Evolutionary conservation across 2,113 vertebrate genomes (phyloP).

Genomic region (Aegithalos caudatus): DNA sequence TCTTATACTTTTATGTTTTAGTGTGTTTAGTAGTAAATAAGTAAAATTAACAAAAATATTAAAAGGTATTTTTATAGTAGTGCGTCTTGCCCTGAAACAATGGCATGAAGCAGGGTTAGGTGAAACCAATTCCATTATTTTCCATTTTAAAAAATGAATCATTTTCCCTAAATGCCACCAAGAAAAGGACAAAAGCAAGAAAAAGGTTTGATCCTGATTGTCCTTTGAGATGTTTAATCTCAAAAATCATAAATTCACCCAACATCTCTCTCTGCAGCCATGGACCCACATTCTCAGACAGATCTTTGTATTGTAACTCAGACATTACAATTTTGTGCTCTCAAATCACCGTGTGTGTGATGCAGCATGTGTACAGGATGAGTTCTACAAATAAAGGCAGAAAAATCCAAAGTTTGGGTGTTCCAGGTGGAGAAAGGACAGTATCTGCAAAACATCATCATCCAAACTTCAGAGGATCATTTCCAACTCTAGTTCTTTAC

Average conservation of each 20-base stretch:
- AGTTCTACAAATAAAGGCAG: background rate
- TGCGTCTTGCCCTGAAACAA: background rate
- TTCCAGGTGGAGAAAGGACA: background rate
- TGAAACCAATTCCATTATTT: background rate
- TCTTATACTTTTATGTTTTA: background rate
- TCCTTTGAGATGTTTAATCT: background rate
- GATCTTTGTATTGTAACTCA: background rate
- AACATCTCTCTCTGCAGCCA: background rate
- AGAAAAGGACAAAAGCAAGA: background rate
- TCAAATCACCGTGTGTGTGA: too few relatives aligned
- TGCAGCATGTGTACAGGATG: accelerated
- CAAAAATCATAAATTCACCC: background rate
- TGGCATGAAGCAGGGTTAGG: background rate
- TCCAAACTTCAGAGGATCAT: background rate
- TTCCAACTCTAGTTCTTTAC: background rate
- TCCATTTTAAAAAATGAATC: background rate
- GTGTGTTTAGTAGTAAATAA: background rate
- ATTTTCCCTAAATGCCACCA: background rate
- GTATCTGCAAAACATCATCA: background rate
- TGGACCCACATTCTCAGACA: background rate
- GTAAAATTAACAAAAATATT: background rate
- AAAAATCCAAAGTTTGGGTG: background rate
- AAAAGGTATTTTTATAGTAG: background rate
- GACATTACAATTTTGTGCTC: background rate
- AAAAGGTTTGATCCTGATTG: background rate